Evolutionary conservation across 2,888 invertebrate species (phyloP), one percentile per base, ranked within the genome.

Genomic region (Apamea monoglypha): DNA sequence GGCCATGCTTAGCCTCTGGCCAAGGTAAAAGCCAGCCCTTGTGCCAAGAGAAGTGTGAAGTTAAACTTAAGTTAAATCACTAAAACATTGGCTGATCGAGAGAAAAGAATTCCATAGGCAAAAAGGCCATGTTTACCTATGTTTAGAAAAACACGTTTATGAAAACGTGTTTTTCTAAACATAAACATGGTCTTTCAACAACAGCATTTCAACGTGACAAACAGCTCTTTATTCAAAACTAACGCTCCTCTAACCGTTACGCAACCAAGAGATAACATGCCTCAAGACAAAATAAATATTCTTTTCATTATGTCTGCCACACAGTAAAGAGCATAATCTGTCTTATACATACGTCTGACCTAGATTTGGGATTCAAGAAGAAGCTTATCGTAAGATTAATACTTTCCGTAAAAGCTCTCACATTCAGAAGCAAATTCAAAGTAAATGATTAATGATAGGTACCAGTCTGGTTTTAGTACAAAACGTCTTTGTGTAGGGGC

Each of bases 371-470:
- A 66, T 75, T 72, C 86, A 78, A 82, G 75, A 67, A 82, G 83
- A 75, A 78, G 69, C 78, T 82, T 82, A 59, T 47, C 69, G 53
- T 78, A 73, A 78, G 75, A 84, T 86, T 86, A 82, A 82, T 82
- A 82, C 53, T 85, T 82, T 84, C 68, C 73, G 68, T 80, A 74
- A 83, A 83, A 82, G 76, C 76, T 56, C 77, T 75, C 66, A 78
- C n/a, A 77, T 86, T 78, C 74, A 76, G 73, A 47, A 47, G 72
- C 53, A 21, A 70, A 73, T 84, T 83, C 75, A 67, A 83, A 69
- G 80, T 71, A 66, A 76, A 76, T 85, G 87, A 88, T 89, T 83
- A 81, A 88, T 83, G 87, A 81, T 79, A n/a, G n/a, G n/a, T n/a
- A 21, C 8, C 21, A 25, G 68, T 32, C 70, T 71, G 64, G 74